Base-by-base conservation (phyloP, 2,888 invertebrate genomes). In the Ligdia adustata region DNA sequence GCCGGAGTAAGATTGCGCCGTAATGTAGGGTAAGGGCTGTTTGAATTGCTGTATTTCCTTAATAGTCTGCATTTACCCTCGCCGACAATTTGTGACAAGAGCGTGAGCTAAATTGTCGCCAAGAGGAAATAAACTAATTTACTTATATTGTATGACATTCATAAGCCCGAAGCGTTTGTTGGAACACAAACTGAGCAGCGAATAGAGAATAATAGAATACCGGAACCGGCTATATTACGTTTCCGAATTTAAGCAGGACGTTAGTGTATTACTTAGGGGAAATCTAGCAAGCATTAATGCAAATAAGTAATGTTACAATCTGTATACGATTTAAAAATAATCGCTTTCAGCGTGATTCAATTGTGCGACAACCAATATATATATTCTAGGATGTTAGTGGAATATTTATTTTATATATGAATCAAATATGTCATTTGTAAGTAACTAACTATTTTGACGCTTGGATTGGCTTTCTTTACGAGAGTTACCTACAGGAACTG, bases 41-140 rank as follows among this genome's bases (percentile, higher is more conserved):
- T 79, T 74, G 87, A 86, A 89, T 88, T 87, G 87, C 85, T 88
- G 89, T 90, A 89, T 89, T 89, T 89, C 89, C 89, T 82, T 89
- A 89, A 89, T 89, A 89, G 86, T 86, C 84, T 84, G 80, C 87
- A 87, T 86, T 89, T 89, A 89, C 84, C 88, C 82, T 71, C 79
- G 85, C 75, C 87, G 79, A 88, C 88, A 85, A 89, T 89, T 90
- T 85, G 88, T 83, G 88, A 89, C 82, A 83, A 82, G 85, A 83
- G 79, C 87, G 88, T 83, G 83, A 81, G 85, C 75, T 79, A 88
- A 89, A 90, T 89, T 85, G 87, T 87, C 82, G 88, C 75, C 79
- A 64, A 70, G 76, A 88, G 89, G 89, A 90, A 90, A 90, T 90
- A 86, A 88, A 89, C 88, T 88, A 90, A 90, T 90, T 89, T 88